Base-by-base conservation (phyloP, 2,113 vertebrate genomes). In the Gracilinanus agilis region DNA sequence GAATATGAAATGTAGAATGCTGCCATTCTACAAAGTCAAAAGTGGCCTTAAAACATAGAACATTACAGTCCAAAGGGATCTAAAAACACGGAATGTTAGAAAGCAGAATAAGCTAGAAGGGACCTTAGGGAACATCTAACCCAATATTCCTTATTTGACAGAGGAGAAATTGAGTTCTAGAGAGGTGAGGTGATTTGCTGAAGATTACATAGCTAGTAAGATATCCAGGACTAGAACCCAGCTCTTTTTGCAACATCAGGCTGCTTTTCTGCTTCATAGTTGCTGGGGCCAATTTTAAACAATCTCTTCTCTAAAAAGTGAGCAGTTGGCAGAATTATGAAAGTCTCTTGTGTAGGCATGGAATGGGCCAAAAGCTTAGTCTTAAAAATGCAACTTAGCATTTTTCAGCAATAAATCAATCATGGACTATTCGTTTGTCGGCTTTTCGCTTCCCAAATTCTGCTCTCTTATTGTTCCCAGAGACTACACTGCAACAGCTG, bases 381-480 rank as follows among this genome's bases (percentile, higher is more conserved):
- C 25, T 25, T 24, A 92, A 97, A 96, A 93, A 89, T 0, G 90
- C 0, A 91, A 1, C 61, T 95, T 10, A 40, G 9, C 0, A 24
- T 53, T 92, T 90, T 24, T 8, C n/a, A 0, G 12, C 5, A 67
- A 24, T 90, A 55, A 93, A 91, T 93, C 94, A 83, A 44, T 94
- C 49, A 1, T 11, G 9, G 27, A 1, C 89, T 49, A 53, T 12
- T 88, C 25, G 29, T 53, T 0, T 8, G 53, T 55, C 3, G 6
- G 55, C 49, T 29, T n/a, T 89, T 55, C 53, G 91, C 54, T 53
- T 58, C 93, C 83, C 94, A 54, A 88, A 91, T 92, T 53, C 25
- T 89, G 90, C 91, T 92, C 90, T 92, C 94, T 96, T 91, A 75
- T 90, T 94, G 94, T 93, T 96, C 55, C 97, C 61, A 90, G 95